Evolutionary conservation across 2,888 invertebrate species (phyloP).

Genomic region (Lucinisca nassula): DNA sequence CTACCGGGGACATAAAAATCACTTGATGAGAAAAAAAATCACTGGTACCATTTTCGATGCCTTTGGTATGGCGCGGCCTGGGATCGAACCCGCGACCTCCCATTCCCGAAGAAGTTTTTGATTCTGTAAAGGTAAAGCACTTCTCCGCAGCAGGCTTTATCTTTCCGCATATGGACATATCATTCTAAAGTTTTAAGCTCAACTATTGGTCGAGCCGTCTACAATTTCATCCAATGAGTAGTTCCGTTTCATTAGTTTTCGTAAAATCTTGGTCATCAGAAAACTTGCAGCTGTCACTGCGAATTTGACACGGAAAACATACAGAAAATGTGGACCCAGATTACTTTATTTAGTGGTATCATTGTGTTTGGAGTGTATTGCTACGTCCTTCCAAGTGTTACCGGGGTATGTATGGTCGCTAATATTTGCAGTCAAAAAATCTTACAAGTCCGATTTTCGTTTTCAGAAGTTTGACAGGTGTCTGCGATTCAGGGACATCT

Average conservation of each 20-base stretch:
- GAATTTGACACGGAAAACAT: not conserved
- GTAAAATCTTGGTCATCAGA: not conserved
- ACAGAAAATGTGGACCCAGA: conserved; percentile 49
- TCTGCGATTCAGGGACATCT: no score
- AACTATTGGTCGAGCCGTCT: not conserved
- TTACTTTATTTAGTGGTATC: conserved; percentile 35
- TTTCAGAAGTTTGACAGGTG: not conserved
- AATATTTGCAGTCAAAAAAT: conserved; percentile 8
- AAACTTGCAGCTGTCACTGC: not conserved
- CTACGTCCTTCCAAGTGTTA: conserved; percentile 38
- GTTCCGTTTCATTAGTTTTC: not conserved
- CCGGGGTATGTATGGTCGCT: conserved; percentile 49
- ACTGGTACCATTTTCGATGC: no score
- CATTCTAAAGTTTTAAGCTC: no score
- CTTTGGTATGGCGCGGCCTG: no score
- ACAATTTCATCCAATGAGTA: not conserved
- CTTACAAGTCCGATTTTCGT: not conserved
- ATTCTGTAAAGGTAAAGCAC: no score
- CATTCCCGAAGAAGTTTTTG: no score
- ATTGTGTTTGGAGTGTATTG: conserved; percentile 49
- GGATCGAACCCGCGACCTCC: no score
- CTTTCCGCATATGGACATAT: no score
- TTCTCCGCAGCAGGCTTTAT: no score
- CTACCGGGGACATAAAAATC: no score
- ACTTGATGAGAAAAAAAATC: no score